These are phyloP conservation scores for Neopelma chrysocephalum DNA, from an alignment of 2,797 vertebrate genomes.

Conservation along the genomic window DNA sequence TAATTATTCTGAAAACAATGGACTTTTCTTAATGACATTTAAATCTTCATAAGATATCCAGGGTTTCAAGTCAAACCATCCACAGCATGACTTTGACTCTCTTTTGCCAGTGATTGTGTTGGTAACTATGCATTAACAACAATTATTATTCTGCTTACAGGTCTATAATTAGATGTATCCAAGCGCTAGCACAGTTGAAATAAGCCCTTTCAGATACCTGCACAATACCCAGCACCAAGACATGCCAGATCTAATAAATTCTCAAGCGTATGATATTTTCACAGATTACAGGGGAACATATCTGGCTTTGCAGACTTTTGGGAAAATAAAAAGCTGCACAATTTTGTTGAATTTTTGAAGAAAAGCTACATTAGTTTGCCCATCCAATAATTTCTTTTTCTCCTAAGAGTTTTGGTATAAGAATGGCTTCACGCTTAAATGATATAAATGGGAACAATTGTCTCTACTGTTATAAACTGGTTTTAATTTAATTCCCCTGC, in stretches of 20 bases:
- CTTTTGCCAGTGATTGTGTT: not conserved
- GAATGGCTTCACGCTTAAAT: not conserved
- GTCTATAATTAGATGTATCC: not conserved
- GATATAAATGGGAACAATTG: not conserved
- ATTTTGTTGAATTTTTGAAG: not conserved
- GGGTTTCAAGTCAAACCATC: conserved; percentile 4
- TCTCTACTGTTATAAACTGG: not conserved
- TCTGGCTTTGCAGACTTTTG: not conserved
- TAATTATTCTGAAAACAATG: conserved; percentile 16
- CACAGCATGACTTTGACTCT: not conserved
- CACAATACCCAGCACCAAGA: not conserved
- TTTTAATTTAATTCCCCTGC: not conserved
- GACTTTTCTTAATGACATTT: not conserved
- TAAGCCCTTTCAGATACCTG: not conserved
- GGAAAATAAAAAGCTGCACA: not conserved
- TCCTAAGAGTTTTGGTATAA: not conserved
- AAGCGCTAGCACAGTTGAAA: not conserved
- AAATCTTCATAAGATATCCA: not conserved
- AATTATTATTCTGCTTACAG: not conserved
- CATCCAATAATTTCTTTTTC: not conserved
- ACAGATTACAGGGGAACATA: not conserved
- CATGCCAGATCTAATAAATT: not conserved
- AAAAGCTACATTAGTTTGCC: not conserved
- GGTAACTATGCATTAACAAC: not conserved
- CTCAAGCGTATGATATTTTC: not conserved